phyloP scores from a whole-genome alignment of 53 echinoderm and acorn worm genomes.

The Holothuria leucospilota region DNA sequence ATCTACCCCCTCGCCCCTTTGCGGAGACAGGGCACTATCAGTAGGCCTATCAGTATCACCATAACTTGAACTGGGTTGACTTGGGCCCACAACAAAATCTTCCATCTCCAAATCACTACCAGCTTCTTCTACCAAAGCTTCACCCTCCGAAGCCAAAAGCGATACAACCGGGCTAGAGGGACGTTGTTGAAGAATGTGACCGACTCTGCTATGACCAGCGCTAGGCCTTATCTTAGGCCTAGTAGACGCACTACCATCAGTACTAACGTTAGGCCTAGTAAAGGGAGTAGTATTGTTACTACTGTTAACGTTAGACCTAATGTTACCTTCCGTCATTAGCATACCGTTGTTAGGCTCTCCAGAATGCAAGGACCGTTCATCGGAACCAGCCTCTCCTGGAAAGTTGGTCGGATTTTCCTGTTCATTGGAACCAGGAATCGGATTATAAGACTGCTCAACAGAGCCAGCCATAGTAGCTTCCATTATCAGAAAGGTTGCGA shows the following conservation, averaged over 20 bases:
- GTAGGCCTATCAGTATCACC: too few relatives aligned
- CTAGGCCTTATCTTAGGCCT: background rate
- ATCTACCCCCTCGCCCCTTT: too few relatives aligned
- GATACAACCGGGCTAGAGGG: too few relatives aligned
- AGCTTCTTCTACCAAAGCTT: too few relatives aligned
- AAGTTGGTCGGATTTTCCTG: background rate
- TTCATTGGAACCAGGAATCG: conserved; percentile 8
- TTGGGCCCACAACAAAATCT: too few relatives aligned
- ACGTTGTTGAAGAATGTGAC: too few relatives aligned
- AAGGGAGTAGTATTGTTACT: too few relatives aligned
- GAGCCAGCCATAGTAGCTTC: conserved; percentile 6
- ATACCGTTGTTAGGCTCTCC: background rate
- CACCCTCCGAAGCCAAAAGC: too few relatives aligned
- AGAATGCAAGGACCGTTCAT: conserved; percentile 14
- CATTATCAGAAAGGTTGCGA: background rate
- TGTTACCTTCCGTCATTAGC: background rate
- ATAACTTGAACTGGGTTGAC: too few relatives aligned
- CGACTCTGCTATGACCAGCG: background rate
- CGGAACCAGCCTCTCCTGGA: background rate
- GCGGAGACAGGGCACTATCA: too few relatives aligned
- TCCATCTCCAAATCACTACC: too few relatives aligned
- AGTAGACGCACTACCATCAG: background rate
- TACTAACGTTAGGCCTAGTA: background rate
- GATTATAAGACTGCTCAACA: background rate
- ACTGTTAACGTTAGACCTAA: too few relatives aligned